Percentiles rank a stretch among this genome's conserved stretches.
Conservation (phyloP, 2,113 vertebrate genomes). For the Onychorhynchus coronatus region DNA sequence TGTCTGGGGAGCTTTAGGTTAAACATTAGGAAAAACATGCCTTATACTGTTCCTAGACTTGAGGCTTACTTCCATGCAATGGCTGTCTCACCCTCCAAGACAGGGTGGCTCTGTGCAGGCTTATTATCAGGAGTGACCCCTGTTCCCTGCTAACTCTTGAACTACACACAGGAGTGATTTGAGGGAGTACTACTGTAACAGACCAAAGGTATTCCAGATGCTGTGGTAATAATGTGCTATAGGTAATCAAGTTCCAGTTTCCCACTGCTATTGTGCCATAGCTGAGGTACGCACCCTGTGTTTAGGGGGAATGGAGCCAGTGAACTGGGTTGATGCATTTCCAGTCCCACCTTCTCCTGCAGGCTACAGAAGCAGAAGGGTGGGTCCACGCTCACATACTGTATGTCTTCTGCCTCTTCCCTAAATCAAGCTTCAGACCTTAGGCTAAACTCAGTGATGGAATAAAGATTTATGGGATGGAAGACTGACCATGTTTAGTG, state of each 20-base stretch:
- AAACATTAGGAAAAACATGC: background rate
- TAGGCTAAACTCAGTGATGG: background rate
- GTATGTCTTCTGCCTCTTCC: background rate
- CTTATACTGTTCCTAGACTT: background rate
- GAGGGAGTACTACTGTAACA: background rate
- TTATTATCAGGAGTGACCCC: background rate
- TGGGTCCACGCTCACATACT: rapidly evolving
- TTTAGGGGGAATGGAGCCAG: background rate
- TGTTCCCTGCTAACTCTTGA: background rate
- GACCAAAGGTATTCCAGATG: background rate
- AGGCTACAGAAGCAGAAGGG: background rate
- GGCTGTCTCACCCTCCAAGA: background rate
- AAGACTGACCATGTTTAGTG: background rate
- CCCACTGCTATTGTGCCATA: background rate
- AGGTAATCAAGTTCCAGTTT: background rate
- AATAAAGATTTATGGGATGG: background rate
- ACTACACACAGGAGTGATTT: rapidly evolving
- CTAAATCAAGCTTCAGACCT: background rate
- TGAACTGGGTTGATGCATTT: background rate
- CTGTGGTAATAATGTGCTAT: background rate
- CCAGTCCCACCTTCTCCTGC: background rate
- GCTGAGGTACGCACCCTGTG: background rate
- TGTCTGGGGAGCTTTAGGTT: background rate
- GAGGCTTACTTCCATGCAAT: background rate
- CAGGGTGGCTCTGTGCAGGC: background rate